phyloP scores from a whole-genome alignment of 2,797 vertebrate genomes.

The Anisognathus igniventris region DNA sequence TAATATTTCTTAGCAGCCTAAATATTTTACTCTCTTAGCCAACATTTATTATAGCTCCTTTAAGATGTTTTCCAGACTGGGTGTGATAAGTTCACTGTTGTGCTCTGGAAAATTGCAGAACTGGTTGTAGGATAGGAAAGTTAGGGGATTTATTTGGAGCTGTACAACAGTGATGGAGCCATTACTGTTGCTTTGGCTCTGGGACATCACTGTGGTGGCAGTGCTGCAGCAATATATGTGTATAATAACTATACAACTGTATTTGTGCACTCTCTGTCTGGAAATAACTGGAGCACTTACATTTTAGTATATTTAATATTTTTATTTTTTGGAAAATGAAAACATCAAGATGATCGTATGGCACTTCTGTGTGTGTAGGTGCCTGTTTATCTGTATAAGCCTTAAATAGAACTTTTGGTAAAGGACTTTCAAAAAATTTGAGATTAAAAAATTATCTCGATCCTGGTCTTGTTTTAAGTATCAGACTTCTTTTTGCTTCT shows the following conservation, averaged over 20 bases:
- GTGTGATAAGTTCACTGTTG: neutral
- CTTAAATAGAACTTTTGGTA: neutral
- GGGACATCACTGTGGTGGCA: neutral
- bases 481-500: neutral
- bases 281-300: neutral
- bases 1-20: conserved; percentile 14
- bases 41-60: neutral
- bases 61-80: conserved; percentile 17
- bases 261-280: neutral
- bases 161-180: neutral
- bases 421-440: neutral
- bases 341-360: neutral
- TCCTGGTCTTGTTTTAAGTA: neutral
- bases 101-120: neutral
- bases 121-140: neutral
- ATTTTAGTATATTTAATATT: neutral
- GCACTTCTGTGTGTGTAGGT: neutral
- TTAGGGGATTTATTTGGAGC: neutral
- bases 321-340: neutral
- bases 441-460: neutral
- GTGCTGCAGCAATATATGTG: neutral
- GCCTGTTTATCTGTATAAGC: neutral
- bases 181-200: neutral
- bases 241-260: neutral
- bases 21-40: neutral